A percentile compares a stretch with the other conserved stretches of the same genome.
Evolutionary conservation across 1,140 invertebrate species (phyloP).

Genomic region (Trachymyrmex septentrionalis): DNA sequence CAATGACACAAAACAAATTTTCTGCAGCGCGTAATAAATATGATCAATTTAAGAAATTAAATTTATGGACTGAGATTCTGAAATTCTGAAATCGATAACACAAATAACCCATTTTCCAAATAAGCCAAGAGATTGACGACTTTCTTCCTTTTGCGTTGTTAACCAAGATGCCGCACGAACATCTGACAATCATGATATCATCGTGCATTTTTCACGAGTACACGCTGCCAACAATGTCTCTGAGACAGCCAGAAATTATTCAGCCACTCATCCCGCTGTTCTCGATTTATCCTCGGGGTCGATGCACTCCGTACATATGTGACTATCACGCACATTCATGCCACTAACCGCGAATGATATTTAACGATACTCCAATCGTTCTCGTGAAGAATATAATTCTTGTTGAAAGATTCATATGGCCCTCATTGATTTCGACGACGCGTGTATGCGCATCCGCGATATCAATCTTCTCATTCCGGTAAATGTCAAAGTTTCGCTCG

Average conservation of each 20-base stretch:
- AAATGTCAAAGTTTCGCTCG: constrained; percentile 43
- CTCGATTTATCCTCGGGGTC: constrained; percentile 58
- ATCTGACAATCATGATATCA: constrained; percentile 35
- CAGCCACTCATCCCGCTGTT: constrained; percentile 35
- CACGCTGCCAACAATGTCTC: constrained; percentile 32
- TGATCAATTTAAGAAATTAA: background rate
- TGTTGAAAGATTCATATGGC: constrained; percentile 62
- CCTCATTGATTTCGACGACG: constrained; percentile 17
- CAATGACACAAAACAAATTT: background rate
- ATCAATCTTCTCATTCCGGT: constrained; percentile 10
- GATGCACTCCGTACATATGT: constrained; percentile 19
- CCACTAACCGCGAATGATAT: constrained; percentile 45
- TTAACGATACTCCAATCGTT: constrained; percentile 36
- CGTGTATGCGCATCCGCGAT: background rate
- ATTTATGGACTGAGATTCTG: background rate
- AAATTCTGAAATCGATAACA: background rate
- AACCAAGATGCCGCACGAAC: background rate
- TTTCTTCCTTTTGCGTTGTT: background rate
- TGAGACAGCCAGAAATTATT: constrained; percentile 58
- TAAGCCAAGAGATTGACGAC: background rate
- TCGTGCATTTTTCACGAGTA: constrained; percentile 47
- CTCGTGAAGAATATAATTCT: constrained; percentile 33
- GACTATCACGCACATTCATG: background rate
- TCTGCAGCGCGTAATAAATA: background rate
- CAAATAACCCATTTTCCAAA: background rate